Evolutionary conservation across 2,888 invertebrate genomes (phyloP).

Genomic region (Dryadula phaetusa): DNA sequence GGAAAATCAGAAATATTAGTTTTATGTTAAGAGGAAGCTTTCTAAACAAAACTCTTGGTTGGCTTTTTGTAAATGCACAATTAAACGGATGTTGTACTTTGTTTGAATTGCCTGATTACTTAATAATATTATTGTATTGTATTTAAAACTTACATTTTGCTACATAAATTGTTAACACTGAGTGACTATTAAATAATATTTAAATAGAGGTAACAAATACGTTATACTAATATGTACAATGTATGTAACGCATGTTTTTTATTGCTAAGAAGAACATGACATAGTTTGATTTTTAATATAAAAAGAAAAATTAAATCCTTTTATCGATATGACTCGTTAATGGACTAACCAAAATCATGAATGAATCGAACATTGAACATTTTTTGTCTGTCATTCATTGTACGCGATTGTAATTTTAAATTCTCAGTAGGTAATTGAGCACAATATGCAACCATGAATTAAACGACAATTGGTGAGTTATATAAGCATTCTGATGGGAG

Average conservation of each 20-base stretch:
- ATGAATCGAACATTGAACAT: constrained; percentile 38
- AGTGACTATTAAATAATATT: too few relatives aligned
- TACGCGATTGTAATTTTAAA: constrained; percentile 44
- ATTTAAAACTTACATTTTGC: background rate
- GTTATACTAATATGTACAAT: too few relatives aligned
- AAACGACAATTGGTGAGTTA: constrained; percentile 43
- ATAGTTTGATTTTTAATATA: background rate
- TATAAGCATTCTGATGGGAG: constrained; percentile 35
- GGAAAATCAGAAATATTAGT: constrained; percentile 62
- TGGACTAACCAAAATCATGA: constrained; percentile 41
- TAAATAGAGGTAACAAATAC: too few relatives aligned
- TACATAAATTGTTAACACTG: too few relatives aligned
- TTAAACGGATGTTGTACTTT: constrained; percentile 67
- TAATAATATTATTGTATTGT: background rate
- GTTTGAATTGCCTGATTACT: constrained; percentile 41
- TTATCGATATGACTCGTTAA: constrained; percentile 34
- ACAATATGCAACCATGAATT: constrained; percentile 42
- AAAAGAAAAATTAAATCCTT: background rate
- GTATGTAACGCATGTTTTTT: background rate
- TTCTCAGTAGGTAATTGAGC: constrained; percentile 41
- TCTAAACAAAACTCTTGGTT: constrained; percentile 62
- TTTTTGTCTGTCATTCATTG: constrained; percentile 40
- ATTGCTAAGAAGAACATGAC: too few relatives aligned
- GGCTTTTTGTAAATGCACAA: constrained; percentile 54
- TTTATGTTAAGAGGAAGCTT: constrained; percentile 76